Percentiles rank a stretch among this genome's conserved stretches.
These are phyloP conservation scores for Chloropsis hardwickii DNA, from an alignment of 2,113 vertebrate genomes.

Conservation along the genomic window DNA sequence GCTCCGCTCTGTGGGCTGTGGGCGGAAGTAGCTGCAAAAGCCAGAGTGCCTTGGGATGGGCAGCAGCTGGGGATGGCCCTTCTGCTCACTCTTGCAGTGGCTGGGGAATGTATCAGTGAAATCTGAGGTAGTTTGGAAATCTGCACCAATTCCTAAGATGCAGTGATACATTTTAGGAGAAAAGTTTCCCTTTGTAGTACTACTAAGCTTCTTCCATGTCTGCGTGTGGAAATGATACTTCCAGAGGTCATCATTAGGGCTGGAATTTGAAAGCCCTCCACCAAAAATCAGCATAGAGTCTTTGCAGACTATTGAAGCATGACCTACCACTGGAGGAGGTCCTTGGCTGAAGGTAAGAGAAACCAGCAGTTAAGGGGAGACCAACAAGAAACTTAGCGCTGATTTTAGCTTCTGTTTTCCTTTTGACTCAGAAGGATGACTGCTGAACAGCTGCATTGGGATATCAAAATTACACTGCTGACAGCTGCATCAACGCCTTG, in stretches of 20 bases:
- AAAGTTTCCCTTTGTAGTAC: constrained; percentile 31
- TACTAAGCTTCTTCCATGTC: constrained; percentile 73
- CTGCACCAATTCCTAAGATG: constrained; percentile 71
- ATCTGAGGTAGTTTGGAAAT: constrained; percentile 56
- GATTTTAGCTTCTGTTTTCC: neutral
- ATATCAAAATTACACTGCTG: neutral
- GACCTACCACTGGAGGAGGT: constrained; percentile 80
- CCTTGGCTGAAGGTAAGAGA: constrained; percentile 73
- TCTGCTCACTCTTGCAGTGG: neutral
- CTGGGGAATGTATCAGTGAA: neutral
- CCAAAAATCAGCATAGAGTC: constrained; percentile 84
- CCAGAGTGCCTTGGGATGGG: neutral
- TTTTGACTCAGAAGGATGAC: neutral
- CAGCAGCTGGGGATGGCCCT: neutral
- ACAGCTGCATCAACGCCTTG: neutral
- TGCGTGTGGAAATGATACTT: constrained; percentile 74
- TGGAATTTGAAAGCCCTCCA: constrained; percentile 75
- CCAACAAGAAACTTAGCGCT: neutral
- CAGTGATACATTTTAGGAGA: constrained; percentile 80
- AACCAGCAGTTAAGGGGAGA: neutral
- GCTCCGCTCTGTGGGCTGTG: neutral
- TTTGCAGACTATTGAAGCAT: constrained; percentile 76
- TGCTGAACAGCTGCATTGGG: neutral
- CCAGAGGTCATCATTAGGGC: constrained; percentile 73
- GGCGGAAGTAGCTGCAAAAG: neutral